These are phyloP conservation scores for Parotocinclus haroldoi DNA, from an alignment of 2,797 vertebrate genomes.

Conservation along the genomic window DNA sequence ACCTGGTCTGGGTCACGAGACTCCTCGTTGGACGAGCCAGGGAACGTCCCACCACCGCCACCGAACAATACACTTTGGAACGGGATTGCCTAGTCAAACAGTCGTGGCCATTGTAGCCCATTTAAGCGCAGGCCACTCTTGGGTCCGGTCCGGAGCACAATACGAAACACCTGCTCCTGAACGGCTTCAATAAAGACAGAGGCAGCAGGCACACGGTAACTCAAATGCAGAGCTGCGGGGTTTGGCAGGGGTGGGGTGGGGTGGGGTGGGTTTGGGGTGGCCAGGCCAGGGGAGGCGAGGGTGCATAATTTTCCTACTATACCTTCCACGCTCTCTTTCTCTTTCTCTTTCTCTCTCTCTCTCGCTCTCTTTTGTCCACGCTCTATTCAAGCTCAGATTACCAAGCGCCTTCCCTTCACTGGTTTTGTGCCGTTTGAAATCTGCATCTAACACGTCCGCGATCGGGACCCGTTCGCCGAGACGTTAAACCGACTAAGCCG, in stretches of 20 bases:
- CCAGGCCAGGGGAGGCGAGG: constrained; percentile 10
- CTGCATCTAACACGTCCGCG: constrained; percentile 16
- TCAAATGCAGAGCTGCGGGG: constrained; percentile 54
- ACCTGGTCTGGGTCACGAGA: constrained; percentile 74
- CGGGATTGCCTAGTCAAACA: constrained; percentile 46
- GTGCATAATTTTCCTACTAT: constrained; percentile 38
- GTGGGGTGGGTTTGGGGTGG: too few relatives aligned
- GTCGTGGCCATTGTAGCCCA: constrained; percentile 48
- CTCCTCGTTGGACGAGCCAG: constrained; percentile 57
- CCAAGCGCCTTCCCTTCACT: constrained; percentile 28
- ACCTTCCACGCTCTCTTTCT: constrained; percentile 25
- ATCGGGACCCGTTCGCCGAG: constrained; percentile 11
- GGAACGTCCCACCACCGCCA: constrained; percentile 58
- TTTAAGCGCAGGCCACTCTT: constrained; percentile 22
- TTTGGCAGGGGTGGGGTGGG: constrained; percentile 21
- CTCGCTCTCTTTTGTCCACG: constrained; percentile 41
- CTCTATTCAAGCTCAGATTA: constrained; percentile 51
- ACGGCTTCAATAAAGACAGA: constrained; percentile 64
- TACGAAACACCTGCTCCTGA: constrained; percentile 72
- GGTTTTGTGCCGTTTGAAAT: constrained; percentile 27
- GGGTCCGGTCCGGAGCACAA: constrained; percentile 63
- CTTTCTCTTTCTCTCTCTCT: constrained; percentile 31
- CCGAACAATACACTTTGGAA: constrained; percentile 64
- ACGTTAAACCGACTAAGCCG: constrained; percentile 6
- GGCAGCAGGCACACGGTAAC: constrained; percentile 59